A percentile compares a stretch with the other conserved stretches of the same genome.
Evolutionary conservation across 2,113 vertebrate genomes (phyloP).

Genomic region (Pongo pygmaeus): DNA sequence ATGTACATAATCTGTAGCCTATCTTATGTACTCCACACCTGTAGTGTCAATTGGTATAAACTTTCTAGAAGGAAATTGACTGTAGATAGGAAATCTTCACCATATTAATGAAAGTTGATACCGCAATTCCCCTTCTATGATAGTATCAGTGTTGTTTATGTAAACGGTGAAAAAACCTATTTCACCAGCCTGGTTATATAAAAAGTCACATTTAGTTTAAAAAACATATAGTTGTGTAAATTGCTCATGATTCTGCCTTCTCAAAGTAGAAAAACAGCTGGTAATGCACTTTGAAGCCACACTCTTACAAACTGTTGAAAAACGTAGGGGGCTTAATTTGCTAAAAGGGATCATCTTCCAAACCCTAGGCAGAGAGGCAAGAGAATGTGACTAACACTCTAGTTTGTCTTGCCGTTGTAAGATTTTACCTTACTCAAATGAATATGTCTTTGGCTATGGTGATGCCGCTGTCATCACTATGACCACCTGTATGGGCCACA

Average conservation of each 20-base stretch:
- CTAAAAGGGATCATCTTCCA: neutral
- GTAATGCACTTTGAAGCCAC: neutral
- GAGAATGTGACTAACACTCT: neutral
- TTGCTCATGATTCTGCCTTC: neutral
- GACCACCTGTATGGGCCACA: neutral
- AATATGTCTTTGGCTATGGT: neutral
- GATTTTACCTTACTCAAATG: neutral
- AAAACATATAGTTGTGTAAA: neutral
- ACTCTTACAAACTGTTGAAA: neutral
- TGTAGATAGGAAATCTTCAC: neutral
- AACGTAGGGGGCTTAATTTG: neutral
- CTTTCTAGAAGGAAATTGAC: neutral
- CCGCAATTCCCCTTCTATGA: neutral
- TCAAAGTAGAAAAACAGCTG: neutral
- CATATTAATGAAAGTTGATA: neutral
- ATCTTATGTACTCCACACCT: too few species aligned
- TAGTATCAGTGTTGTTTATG: neutral
- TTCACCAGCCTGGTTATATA: neutral
- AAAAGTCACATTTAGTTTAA: neutral
- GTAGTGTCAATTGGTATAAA: neutral
- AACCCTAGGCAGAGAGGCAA: neutral
- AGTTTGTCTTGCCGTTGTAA: neutral
- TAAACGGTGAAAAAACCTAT: neutral
- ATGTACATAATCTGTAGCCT: neutral
- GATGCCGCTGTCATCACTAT: neutral